phyloP scores from a whole-genome alignment of 2,797 vertebrate genomes.

The Crenichthys baileyi region DNA sequence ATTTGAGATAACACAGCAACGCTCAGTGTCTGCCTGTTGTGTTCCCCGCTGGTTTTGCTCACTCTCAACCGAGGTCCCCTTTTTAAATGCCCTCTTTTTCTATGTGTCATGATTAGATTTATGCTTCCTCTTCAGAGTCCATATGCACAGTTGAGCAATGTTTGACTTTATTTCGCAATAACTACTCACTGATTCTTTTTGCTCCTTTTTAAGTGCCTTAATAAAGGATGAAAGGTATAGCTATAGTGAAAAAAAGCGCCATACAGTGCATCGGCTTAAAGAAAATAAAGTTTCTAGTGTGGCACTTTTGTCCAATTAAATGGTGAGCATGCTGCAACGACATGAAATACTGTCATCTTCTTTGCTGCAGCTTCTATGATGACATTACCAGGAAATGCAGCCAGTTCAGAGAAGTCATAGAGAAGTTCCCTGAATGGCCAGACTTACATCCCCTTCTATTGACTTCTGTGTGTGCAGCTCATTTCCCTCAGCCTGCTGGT shows the following conservation, averaged over 20 bases:
- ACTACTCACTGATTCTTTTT: conserved; percentile 21
- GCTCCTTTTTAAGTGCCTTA: neutral
- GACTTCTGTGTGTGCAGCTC: conserved; percentile 34
- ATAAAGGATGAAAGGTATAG: neutral
- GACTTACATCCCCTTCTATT: conserved; percentile 74
- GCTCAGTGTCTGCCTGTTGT: neutral
- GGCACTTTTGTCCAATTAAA: conserved; percentile 6
- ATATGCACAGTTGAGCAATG: conserved; percentile 49
- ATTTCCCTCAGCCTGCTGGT: conserved; percentile 35
- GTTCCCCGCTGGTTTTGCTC: neutral
- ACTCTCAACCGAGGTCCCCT: neutral
- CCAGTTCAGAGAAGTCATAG: conserved; percentile 77
- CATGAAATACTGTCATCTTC: conserved; percentile 31
- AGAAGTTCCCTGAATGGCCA: conserved; percentile 84
- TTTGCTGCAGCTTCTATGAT: conserved; percentile 52
- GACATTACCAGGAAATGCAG: conserved; percentile 78
- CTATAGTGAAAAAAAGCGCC: too few relatives aligned
- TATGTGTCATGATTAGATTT: conserved; percentile 34
- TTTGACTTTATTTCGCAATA: conserved; percentile 51
- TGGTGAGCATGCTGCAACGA: neutral
- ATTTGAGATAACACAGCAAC: neutral
- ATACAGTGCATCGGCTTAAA: neutral
- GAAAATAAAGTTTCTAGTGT: neutral
- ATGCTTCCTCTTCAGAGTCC: conserved; percentile 62
- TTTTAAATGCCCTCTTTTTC: neutral